Conservation (phyloP, 37 sponge, comb jelly and placozoan species). For the Chondrilla cf. caribensis region DNA sequence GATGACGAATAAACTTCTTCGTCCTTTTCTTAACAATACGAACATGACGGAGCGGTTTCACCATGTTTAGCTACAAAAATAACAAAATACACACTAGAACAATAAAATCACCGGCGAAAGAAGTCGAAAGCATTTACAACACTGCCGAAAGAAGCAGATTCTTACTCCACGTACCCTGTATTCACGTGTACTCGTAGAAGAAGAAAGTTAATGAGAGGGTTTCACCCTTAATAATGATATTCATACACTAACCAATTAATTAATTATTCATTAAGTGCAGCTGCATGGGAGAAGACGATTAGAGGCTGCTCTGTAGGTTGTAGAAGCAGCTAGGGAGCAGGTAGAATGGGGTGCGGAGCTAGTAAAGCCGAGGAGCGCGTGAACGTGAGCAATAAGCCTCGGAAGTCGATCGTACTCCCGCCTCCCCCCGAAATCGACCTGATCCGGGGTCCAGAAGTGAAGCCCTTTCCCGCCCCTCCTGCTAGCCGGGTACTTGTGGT, state of each 20-base stretch:
- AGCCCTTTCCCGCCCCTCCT: conserved; percentile 20
- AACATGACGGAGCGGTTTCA: conserved; percentile 59
- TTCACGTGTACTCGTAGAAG: not conserved
- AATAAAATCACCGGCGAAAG: no score
- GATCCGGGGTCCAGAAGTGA: conserved; percentile 21
- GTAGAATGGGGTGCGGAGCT: conserved; percentile 27
- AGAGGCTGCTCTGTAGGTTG: no score
- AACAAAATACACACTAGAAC: not conserved
- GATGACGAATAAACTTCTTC: conserved; percentile 91
- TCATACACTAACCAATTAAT: not conserved
- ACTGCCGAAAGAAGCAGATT: no score
- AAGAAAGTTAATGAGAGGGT: conserved; percentile 16
- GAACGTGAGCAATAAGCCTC: not conserved
- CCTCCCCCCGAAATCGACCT: conserved; percentile 28
- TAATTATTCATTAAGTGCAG: not conserved
- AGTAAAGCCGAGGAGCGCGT: not conserved
- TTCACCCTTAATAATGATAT: conserved; percentile 10
- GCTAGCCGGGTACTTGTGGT: conserved; percentile 29
- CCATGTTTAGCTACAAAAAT: conserved; percentile 30
- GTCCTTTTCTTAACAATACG: conserved; percentile 84
- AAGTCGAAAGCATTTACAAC: no score
- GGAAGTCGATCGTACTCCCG: not conserved
- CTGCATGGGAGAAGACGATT: not conserved
- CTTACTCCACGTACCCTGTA: not conserved
- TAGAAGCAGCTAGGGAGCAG: not conserved